phyloP scores from a whole-genome alignment of 2,797 vertebrate species.

The Mus caroli region DNA sequence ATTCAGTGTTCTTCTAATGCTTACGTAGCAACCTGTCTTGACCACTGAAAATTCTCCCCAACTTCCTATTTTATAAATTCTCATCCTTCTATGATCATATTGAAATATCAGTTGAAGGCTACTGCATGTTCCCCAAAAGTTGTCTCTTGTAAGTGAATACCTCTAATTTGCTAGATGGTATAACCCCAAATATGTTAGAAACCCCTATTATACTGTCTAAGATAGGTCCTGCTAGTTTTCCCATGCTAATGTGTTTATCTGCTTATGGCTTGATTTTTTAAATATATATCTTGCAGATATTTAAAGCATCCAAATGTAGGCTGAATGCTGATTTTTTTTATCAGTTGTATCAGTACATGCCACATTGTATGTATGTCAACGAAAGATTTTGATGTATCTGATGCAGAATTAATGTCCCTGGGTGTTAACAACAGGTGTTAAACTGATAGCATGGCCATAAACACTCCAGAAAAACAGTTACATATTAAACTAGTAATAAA shows the following conservation, averaged over 20 bases:
- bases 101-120: background rate
- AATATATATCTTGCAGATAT: background rate
- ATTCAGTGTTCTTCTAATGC: background rate
- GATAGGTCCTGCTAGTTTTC: background rate
- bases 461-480: background rate
- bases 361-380: background rate
- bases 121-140: background rate
- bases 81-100: background rate
- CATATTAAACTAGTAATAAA: slow-evolving; percentile 5
- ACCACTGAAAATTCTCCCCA: background rate
- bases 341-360: background rate
- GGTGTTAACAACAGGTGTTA: background rate
- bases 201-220: background rate
- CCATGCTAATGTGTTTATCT: background rate
- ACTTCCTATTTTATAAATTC: background rate
- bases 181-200: background rate
- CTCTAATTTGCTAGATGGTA: background rate
- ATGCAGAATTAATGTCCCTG: background rate
- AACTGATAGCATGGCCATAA: background rate
- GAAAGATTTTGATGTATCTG: background rate
- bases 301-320: background rate
- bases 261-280: background rate
- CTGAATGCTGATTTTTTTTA: background rate
- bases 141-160: background rate
- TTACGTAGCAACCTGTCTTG: background rate